These are phyloP conservation scores for Philonicus albiceps DNA, from an alignment of 2,888 invertebrate species.

Conservation along the genomic window DNA sequence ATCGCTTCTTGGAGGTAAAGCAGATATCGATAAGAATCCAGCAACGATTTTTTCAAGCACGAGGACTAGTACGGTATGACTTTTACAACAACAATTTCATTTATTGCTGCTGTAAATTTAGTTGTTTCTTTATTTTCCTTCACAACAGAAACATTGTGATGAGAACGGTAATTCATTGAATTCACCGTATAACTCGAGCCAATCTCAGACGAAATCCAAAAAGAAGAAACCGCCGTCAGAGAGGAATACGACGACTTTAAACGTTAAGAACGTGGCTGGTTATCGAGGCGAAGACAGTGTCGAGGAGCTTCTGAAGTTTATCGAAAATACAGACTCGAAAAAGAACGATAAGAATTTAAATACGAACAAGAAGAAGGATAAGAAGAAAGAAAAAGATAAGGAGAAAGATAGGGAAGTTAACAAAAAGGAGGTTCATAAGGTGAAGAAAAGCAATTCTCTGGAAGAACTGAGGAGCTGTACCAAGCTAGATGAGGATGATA, in stretches of 20 bases:
- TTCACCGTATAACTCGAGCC: slow-evolving; percentile 64
- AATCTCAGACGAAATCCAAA: slow-evolving; percentile 69
- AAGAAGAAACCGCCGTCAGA: slow-evolving; percentile 68
- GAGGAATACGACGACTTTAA: slow-evolving; percentile 65
- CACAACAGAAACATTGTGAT: slow-evolving; percentile 67
- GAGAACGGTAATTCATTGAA: slow-evolving; percentile 80
- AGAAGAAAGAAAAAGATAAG: slow-evolving; percentile 63
- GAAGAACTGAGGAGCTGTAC: slow-evolving; percentile 80
- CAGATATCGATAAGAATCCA: slow-evolving; percentile 52
- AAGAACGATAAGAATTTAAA: slow-evolving; percentile 65
- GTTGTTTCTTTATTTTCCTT: slow-evolving; percentile 66
- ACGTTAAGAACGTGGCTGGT: slow-evolving; percentile 73
- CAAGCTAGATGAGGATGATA: slow-evolving; percentile 74
- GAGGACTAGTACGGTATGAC: slow-evolving; percentile 24
- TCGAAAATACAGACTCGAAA: slow-evolving; percentile 69
- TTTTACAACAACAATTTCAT: slow-evolving; percentile 13
- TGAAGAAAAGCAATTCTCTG: slow-evolving; percentile 79
- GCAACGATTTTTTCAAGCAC: slow-evolving; percentile 46
- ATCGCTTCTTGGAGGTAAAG: slow-evolving; percentile 55
- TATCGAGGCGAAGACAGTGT: slow-evolving; percentile 81
- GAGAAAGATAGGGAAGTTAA: slow-evolving; percentile 56
- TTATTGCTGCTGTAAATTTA: slow-evolving; percentile 38
- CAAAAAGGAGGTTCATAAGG: slow-evolving; percentile 60
- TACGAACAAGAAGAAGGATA: slow-evolving; percentile 63
- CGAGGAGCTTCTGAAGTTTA: slow-evolving; percentile 79